phyloP scores from a whole-genome alignment of 2,888 invertebrate genomes.

The Calephelis perditalis region DNA sequence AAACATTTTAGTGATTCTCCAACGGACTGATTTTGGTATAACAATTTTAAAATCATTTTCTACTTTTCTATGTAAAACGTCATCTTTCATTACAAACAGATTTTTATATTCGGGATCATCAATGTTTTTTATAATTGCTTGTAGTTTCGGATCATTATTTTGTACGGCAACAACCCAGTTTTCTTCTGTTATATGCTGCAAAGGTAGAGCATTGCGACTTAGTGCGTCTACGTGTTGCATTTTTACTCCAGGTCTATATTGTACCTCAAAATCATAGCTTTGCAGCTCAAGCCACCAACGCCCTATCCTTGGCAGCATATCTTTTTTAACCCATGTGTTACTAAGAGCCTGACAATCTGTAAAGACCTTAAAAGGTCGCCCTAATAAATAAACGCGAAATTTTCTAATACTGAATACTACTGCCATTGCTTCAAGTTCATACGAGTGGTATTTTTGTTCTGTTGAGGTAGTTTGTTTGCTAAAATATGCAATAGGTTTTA shows the following conservation, averaged over 20 bases:
- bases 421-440: slow-evolving; percentile 25
- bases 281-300: slow-evolving; percentile 26
- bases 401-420: slow-evolving; percentile 25
- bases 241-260: not conserved
- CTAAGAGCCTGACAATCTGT: not conserved
- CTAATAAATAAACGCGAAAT: slow-evolving; percentile 16
- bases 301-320: slow-evolving; percentile 23
- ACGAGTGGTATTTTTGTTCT: slow-evolving; percentile 23
- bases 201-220: not conserved
- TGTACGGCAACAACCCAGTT: not conserved
- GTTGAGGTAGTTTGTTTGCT: not conserved
- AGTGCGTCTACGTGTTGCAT: not conserved
- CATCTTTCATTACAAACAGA: not conserved
- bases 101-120: not conserved
- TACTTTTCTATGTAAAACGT: slow-evolving; percentile 10
- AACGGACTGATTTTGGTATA: slow-evolving; percentile 17
- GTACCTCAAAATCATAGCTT: slow-evolving; percentile 19
- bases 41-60: slow-evolving; percentile 17
- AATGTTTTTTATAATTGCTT: not conserved
- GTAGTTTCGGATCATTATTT: not conserved
- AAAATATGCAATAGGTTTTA: not conserved
- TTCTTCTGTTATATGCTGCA: not conserved
- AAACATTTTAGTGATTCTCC: slow-evolving; percentile 19
- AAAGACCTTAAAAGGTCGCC: not conserved
- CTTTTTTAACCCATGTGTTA: slow-evolving; percentile 1